phyloP scores from a whole-genome alignment of 1,140 invertebrate genomes.

The Zaprionus taronus region DNA sequence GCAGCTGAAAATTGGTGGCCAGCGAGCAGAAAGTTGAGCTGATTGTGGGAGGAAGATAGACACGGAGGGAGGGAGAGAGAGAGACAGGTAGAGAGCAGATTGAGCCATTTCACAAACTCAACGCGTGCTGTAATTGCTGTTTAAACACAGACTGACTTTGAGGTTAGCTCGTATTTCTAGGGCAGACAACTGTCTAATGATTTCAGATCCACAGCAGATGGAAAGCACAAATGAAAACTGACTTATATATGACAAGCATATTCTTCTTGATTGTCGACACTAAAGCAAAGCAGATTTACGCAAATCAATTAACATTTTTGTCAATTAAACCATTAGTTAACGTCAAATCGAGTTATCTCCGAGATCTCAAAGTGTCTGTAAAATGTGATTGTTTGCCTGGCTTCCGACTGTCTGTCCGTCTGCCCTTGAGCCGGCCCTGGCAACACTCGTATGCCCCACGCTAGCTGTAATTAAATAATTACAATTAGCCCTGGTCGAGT shows the following conservation, averaged over 20 bases:
- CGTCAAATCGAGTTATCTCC: conserved; percentile 26
- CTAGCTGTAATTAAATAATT: conserved; percentile 77
- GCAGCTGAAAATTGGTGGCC: conserved; percentile 30
- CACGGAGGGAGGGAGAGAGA: too few relatives aligned
- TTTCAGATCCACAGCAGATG: not conserved
- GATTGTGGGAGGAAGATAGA: conserved; percentile 46
- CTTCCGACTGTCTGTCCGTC: not conserved
- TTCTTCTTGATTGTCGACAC: conserved; percentile 6
- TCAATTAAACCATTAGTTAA: conserved; percentile 32
- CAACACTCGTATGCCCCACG: not conserved
- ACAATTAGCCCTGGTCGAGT: conserved; percentile 47
- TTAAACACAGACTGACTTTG: not conserved
- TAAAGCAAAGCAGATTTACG: conserved; percentile 24
- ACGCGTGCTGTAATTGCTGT: not conserved
- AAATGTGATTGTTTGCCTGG: conserved; percentile 7
- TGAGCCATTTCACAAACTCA: conserved; percentile 3
- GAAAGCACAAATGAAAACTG: not conserved
- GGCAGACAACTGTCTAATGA: conserved; percentile 14
- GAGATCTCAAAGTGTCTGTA: conserved; percentile 3
- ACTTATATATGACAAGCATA: not conserved
- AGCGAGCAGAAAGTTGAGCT: conserved; percentile 54
- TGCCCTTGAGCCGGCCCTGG: not conserved
- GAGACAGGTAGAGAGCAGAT: not conserved
- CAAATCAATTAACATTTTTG: conserved; percentile 38
- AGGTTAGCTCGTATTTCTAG: not conserved